Evolutionary conservation across 2,888 invertebrate genomes (phyloP).

Genomic region (Diplolepis rosae): DNA sequence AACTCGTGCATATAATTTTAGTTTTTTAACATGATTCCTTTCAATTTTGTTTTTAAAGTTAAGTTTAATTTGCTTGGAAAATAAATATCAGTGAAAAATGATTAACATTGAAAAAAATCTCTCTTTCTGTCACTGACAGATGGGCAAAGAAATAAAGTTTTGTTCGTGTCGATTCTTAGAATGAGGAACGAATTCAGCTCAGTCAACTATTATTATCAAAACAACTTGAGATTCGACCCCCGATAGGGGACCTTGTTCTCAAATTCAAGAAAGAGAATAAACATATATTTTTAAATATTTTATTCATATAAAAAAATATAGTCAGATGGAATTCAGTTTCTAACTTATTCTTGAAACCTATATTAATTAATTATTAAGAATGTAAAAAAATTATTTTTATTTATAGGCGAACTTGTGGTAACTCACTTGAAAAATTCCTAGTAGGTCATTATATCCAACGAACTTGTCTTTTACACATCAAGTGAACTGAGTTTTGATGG

Average conservation of each 20-base stretch:
- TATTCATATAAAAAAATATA: slow-evolving; percentile 9
- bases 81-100: neutral
- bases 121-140: neutral
- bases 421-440: neutral
- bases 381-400: neutral
- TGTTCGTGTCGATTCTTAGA: neutral
- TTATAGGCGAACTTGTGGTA: neutral
- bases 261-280: slow-evolving; percentile 3
- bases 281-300: slow-evolving; percentile 17
- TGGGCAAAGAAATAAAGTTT: slow-evolving; percentile 1
- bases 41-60: no score
- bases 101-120: neutral
- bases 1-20: no score
- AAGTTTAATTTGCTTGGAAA: no score
- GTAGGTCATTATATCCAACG: neutral
- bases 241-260: slow-evolving; percentile 16
- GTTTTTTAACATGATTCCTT: no score
- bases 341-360: neutral
- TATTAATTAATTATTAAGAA: no score
- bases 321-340: neutral
- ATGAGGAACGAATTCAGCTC: slow-evolving; percentile 9
- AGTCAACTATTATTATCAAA: slow-evolving; percentile 19
- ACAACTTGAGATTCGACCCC: slow-evolving; percentile 27
- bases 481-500: neutral
- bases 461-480: neutral